Base-by-base conservation (phyloP, 2,888 invertebrate species). In the Eustalomyia histrio region DNA sequence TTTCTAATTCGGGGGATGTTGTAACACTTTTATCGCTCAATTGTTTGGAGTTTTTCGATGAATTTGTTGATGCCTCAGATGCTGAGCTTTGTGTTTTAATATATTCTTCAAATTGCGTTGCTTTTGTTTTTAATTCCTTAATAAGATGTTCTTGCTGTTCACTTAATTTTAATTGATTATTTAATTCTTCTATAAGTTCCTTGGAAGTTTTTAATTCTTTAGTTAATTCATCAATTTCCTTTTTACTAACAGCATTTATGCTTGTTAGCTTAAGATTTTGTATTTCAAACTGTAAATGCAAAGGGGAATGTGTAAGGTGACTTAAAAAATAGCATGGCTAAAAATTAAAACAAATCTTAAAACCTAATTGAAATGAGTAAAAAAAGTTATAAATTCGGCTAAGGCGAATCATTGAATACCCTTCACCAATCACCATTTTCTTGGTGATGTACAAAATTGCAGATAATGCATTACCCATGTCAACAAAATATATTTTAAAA, bases 51-150 rank as follows among this genome's bases (percentile, higher is more conserved):
- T 76, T 73, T 35, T 83, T 84, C 1, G 84, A 83, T 6, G 87
- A 85, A 18, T 83, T 85, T 17, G 65, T 74, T 7, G 85, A 86
- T 1, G 72, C 76, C 16, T 86, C 88, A 9, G 91, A 86, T 17
- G 85, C 83, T 47, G 83, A 86, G 84, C 91, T 93, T 29, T 93
- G 92, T 74, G 92, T 92, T 85, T 92, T 91, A 29, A 94, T 92
- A 85, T 93, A 94, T 81, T 93, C 92, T 84, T 94, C 93, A 86
- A 94, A 94, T 86, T 93, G 93, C 83, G 92, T 92, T 0, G 93
- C 93, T 85, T 94, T 94, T 82, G 91, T 91, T 85, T 93, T 93
- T 14, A 94, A 86, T 76, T 94, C 94, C 18, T 90, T 90, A 85
- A 94, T 92, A 12, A 94, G 87, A 1, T 92, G 91, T 84, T 94